These are phyloP conservation scores for Tanypteryx hageni DNA, from an alignment of 2,888 invertebrate species.

Conservation along the genomic window DNA sequence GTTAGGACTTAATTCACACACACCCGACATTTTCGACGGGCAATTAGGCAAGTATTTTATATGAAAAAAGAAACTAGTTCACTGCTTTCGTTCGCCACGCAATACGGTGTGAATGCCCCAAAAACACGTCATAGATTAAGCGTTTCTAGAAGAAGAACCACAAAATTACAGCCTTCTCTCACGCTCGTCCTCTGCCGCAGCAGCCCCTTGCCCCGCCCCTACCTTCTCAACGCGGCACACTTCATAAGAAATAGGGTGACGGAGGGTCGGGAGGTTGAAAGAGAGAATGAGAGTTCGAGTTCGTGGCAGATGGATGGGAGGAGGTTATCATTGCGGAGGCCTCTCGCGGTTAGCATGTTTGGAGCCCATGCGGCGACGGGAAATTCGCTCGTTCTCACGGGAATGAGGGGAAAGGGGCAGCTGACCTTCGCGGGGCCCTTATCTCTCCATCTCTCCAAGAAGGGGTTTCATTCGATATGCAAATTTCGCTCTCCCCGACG, in stretches of 20 bases:
- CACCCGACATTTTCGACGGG: no score
- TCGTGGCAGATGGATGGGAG: neutral
- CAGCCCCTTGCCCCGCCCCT: no score
- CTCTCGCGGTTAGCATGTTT: neutral
- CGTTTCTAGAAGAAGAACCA: neutral
- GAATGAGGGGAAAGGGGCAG: neutral
- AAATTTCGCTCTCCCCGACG: neutral
- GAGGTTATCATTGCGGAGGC: neutral
- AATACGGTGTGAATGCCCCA: neutral
- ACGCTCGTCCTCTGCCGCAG: neutral
- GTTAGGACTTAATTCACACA: no score
- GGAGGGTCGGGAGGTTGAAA: no score
- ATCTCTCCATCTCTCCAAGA: neutral
- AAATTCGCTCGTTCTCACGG: neutral
- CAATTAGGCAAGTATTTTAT: no score
- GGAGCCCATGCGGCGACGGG: neutral
- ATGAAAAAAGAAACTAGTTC: no score
- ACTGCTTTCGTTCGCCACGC: no score
- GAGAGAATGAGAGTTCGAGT: neutral
- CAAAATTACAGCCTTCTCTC: neutral
- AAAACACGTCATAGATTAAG: neutral
- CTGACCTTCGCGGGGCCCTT: conserved; percentile 14
- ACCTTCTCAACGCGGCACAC: no score
- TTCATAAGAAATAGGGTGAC: no score
- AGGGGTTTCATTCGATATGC: conserved; percentile 3